Base-by-base conservation (phyloP, 2,113 vertebrate genomes). In the Malurus cyaneus region DNA sequence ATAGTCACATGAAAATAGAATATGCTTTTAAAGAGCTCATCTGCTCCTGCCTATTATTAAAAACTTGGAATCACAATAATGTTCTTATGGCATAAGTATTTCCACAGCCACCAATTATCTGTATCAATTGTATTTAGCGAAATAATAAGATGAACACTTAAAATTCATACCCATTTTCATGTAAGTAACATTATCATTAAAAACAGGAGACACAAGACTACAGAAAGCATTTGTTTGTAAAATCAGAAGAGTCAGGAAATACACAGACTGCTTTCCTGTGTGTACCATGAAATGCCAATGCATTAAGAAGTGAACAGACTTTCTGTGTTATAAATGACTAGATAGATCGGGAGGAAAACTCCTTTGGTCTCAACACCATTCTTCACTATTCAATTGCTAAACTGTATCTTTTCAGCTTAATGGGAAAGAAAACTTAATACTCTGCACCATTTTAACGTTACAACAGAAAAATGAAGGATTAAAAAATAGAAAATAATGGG, bases 341-440 rank as follows among this genome's bases (percentile, higher is more conserved):
- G 19, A 50, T 0, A 57, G 25, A 24, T 5, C 28, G 20, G 15
- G 42, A 85, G 47, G 91, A 89, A 74, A 61, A 36, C 10, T 82
- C 61, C 52, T 86, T 84, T 26, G 28, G 78, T 91, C 92, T 81
- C 64, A 86, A 41, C 47, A 78, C 39, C 14, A n/a, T 59, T 91
- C 62, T 91, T 80, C 49, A 17, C 41, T 86, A 56, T 85, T 76
- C 70, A 91, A 60, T 78, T 77, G 76, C 25, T 78, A 71, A 32
- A 88, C 19, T 61, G 26, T 24, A 66, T 60, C 61, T 89, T 92
- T 95, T 80, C 76, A 74, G 57, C 23, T 34, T 71, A 84, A 86
- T 10, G 17, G 78, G 60, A 94, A 81, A 74, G 47, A 95, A 86
- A 97, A 7, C 31, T 14, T 84, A 80, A 80, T 89, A 91, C 17